Conservation (phyloP, 2,113 vertebrate genomes). For the Sciurus niger region DNA sequence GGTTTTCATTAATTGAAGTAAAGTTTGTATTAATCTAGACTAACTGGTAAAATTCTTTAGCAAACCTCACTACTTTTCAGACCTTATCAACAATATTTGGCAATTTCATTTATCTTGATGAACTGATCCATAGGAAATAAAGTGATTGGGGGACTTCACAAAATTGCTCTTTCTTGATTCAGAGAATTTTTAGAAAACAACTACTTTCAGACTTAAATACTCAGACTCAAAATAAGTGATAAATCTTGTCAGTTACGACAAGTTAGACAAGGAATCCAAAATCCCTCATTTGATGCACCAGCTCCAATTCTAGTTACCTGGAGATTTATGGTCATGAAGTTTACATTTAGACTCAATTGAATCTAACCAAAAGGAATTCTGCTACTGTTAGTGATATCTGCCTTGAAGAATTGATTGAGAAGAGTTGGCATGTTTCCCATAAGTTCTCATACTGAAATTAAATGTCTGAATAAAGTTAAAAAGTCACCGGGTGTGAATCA, state of each 20-base stretch:
- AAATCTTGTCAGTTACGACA: background rate
- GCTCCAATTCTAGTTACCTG: background rate
- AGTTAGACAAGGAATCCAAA: background rate
- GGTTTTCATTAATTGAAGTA: conserved; percentile 23
- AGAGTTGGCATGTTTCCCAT: background rate
- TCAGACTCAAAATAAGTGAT: background rate
- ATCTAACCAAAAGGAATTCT: too few species aligned
- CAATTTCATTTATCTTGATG: conserved; percentile 23
- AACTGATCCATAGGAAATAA: background rate
- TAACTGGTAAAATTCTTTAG: background rate
- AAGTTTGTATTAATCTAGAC: background rate
- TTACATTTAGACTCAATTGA: background rate
- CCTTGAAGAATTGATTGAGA: background rate
- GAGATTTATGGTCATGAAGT: background rate
- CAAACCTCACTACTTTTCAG: background rate
- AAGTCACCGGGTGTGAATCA: background rate
- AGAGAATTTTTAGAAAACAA: background rate
- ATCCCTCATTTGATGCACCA: background rate
- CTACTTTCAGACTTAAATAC: background rate
- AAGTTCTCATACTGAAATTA: conserved; percentile 2
- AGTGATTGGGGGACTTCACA: background rate
- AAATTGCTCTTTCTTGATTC: conserved; percentile 11
- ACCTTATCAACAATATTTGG: background rate
- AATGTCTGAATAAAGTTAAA: conserved; percentile 15
- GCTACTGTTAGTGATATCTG: background rate